These are phyloP conservation scores for Troides aeacus DNA, from an alignment of 2,888 invertebrate species.

Conservation along the genomic window DNA sequence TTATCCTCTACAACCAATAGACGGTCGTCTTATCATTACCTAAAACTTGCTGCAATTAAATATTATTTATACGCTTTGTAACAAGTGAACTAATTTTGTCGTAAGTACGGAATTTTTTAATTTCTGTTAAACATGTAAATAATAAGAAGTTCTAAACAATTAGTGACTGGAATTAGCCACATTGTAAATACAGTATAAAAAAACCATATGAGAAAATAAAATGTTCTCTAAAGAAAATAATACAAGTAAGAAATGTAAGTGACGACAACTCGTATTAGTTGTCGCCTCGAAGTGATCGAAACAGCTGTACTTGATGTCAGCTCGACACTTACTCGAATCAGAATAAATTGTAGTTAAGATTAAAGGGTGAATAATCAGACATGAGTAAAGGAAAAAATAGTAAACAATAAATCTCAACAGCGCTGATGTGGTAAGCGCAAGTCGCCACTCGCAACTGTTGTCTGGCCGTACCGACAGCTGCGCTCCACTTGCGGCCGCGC, in stretches of 20 bases:
- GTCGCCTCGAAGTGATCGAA: constrained; percentile 32
- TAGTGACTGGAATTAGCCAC: not conserved
- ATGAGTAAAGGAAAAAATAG: constrained; percentile 53
- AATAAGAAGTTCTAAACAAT: not conserved
- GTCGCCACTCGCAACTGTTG: constrained; percentile 72
- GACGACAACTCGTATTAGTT: constrained; percentile 1
- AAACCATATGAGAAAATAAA: not conserved
- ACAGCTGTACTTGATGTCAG: constrained; percentile 37
- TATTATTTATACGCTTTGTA: not conserved
- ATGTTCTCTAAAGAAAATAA: not conserved
- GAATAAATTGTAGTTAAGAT: constrained; percentile 36
- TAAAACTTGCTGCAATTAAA: not conserved
- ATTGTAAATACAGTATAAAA: not conserved
- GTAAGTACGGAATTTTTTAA: not conserved
- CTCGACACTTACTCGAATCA: constrained; percentile 36
- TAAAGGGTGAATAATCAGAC: constrained; percentile 38
- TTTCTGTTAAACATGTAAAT: not conserved
- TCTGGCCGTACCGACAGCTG: constrained; percentile 76
- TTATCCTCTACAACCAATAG: no score
- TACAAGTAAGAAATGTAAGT: constrained; percentile 1
- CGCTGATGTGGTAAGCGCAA: constrained; percentile 55
- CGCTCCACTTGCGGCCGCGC: constrained; percentile 59
- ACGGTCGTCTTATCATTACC: not conserved
- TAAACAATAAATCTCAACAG: constrained; percentile 59
- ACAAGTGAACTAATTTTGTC: not conserved